A percentile compares a stretch with the other conserved stretches of the same genome.
These are phyloP conservation scores for Dolichoris vasculosae DNA, from an alignment of 1,140 invertebrate species.

Conservation along the genomic window DNA sequence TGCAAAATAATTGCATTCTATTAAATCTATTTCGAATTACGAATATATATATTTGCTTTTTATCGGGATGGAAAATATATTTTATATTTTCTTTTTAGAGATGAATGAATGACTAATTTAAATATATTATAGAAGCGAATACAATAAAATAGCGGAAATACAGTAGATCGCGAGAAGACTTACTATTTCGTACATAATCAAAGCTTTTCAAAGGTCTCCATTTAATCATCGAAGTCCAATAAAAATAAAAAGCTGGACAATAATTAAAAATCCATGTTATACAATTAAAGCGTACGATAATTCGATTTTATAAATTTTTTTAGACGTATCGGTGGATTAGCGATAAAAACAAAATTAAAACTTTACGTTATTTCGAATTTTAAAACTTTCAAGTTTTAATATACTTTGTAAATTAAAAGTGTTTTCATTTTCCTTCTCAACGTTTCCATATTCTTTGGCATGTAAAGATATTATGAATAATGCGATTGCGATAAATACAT, in stretches of 20 bases:
- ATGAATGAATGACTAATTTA: constrained; percentile 28
- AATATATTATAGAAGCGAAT: background rate
- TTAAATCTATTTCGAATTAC: no score
- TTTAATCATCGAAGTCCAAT: constrained; percentile 23
- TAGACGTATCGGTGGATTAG: background rate
- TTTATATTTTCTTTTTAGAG: background rate
- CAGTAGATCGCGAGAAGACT: constrained; percentile 41
- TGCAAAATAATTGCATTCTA: background rate
- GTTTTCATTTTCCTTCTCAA: background rate
- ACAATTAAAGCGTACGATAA: background rate
- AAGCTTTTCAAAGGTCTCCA: constrained; percentile 28
- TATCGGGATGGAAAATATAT: background rate
- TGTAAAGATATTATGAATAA: background rate
- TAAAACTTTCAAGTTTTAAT: no score
- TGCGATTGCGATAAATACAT: background rate
- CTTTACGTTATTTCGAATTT: no score
- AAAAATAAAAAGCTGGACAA: background rate
- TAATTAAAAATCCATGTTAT: background rate
- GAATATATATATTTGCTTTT: background rate
- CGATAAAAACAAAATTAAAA: background rate
- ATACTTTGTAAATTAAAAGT: no score
- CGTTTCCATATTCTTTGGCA: background rate
- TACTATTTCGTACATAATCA: constrained; percentile 15
- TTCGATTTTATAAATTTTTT: background rate
- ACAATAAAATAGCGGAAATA: no score